phyloP scores from a whole-genome alignment of 2,888 invertebrate species.

The Cancer borealis region DNA sequence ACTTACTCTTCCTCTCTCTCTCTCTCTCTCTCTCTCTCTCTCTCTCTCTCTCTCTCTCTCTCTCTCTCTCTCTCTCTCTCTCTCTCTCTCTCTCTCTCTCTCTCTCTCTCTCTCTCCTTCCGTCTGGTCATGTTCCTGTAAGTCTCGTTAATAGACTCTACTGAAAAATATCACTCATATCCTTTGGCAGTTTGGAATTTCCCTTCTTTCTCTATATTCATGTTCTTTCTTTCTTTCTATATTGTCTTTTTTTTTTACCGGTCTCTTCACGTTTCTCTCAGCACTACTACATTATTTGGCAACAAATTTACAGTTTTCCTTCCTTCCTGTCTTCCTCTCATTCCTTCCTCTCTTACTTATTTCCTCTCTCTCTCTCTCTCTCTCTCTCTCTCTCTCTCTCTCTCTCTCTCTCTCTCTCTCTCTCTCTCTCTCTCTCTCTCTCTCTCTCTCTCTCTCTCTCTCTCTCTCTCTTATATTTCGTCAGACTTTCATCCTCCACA shows the following conservation, averaged over 20 bases:
- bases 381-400: background rate
- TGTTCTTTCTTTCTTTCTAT: too few species aligned
- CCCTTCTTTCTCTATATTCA: background rate
- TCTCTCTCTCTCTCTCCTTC: too few species aligned
- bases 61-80: too few species aligned
- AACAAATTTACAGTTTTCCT: background rate
- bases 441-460: background rate
- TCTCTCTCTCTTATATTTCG: background rate
- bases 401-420: background rate
- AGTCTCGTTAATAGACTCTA: too few species aligned
- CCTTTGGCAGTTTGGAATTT: background rate
- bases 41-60: too few species aligned
- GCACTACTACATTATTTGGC: background rate
- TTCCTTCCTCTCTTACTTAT: background rate
- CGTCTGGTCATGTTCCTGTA: too few species aligned
- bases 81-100: too few species aligned
- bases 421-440: conserved; percentile 40
- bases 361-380: background rate
- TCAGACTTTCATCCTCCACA: background rate
- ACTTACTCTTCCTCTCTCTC: too few species aligned
- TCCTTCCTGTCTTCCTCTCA: background rate
- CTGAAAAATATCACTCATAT: background rate
- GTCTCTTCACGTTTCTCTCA: background rate
- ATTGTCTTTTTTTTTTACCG: background rate
- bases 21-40: too few species aligned